Percentiles rank a stretch among this genome's conserved stretches.
These are phyloP conservation scores for Lamellibrachia satsuma DNA, from an alignment of 2,888 invertebrate genomes.

Conservation along the genomic window DNA sequence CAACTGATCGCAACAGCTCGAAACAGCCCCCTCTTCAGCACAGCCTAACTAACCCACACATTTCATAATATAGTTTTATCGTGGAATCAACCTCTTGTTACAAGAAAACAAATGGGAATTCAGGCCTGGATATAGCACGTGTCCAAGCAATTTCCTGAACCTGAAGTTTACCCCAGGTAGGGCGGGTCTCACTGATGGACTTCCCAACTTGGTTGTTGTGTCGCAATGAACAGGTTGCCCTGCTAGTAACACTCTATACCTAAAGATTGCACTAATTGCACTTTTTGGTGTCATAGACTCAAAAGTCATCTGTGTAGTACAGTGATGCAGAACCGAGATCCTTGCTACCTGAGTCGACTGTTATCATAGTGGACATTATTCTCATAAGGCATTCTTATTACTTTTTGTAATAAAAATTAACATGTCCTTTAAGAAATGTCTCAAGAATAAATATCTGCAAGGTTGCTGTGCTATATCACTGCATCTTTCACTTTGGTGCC, in stretches of 20 bases:
- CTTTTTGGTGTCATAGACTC: not conserved
- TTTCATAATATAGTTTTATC: not conserved
- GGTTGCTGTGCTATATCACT: not conserved
- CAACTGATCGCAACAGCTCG: not conserved
- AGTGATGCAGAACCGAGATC: not conserved
- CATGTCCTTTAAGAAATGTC: not conserved
- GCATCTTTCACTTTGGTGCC: not conserved
- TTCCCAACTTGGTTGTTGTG: not conserved
- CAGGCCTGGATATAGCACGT: not conserved
- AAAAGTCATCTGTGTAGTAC: not conserved
- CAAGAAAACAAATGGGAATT: not conserved
- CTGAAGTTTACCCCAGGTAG: not conserved
- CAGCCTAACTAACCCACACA: not conserved
- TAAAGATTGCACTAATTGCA: too few relatives aligned
- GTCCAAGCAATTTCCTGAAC: not conserved
- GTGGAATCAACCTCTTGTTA: not conserved
- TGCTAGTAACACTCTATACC: too few relatives aligned
- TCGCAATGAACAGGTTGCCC: not conserved
- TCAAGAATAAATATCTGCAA: not conserved
- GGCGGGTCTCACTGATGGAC: not conserved
- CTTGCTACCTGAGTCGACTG: not conserved
- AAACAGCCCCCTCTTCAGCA: not conserved
- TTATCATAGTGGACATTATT: too few relatives aligned
- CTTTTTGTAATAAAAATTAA: not conserved
- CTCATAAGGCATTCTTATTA: not conserved